Evolutionary conservation across 2,888 invertebrate genomes (phyloP), one percentile per base, ranked within the genome.

Genomic region (Agonopterix alstromeriana): DNA sequence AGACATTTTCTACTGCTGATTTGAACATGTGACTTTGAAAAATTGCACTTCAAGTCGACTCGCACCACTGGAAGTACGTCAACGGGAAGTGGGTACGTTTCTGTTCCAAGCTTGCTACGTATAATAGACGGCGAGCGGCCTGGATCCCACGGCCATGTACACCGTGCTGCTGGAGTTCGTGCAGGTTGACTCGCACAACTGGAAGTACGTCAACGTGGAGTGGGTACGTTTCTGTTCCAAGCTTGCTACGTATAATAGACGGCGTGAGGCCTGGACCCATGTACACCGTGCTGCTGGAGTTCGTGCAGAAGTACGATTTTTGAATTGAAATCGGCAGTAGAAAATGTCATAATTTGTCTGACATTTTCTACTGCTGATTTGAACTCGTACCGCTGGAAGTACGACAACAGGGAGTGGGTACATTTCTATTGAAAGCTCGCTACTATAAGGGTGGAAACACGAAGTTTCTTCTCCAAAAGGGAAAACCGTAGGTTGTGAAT

Each of bases 201-300:
- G 98, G 98, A 98, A 98, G 83, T 98, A 98, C 84, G 97, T 98
- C 27, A 98, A 98, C 73, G 98, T 98, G 0, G 98, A 98, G 90
- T 92, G 92, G 92, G 92, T 92, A 76, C 60, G 87, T 17, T 5
- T 14, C 14, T 8, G 43, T 14, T 5, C 27, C 27, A 27, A 27
- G 27, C 7, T 27, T 38, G 38, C 38, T n/a, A 3, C 4, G 38
- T 38, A 38, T 38, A 38, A 38, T 38, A 38, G 5, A 38, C 38
- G 38, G 3, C 2, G 82, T 99, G 14, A 14, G 2, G 14, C 14
- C 2, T 14, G 61, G 97, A 98, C 70, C 96, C 97, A 98, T 98
- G 95, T 99, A 99, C 79, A 97, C 98, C 0, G 93, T 99, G 11
- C 91, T 97, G 10, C 85, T 98, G 60, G 97, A 97, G 80, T 97